phyloP scores from a whole-genome alignment of 2,797 vertebrate genomes.

The Limnodromus scolopaceus region DNA sequence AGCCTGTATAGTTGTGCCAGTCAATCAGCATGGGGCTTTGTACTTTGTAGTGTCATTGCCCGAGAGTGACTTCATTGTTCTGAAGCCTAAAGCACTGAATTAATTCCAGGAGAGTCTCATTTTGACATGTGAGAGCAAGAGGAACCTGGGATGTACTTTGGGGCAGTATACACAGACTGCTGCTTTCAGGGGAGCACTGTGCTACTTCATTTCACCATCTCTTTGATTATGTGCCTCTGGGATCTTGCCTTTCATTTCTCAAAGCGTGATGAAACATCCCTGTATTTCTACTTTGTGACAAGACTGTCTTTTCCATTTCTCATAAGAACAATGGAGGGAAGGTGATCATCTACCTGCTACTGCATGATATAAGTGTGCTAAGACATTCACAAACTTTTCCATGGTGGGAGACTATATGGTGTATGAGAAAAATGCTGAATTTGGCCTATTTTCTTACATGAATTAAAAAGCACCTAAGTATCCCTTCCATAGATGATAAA shows the following conservation, averaged over 20 bases:
- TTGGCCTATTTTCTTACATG: not conserved
- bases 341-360: not conserved
- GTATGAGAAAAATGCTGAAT: not conserved
- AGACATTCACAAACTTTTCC: not conserved
- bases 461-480: not conserved
- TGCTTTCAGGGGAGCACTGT: not conserved
- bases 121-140: not conserved
- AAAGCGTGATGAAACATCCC: not conserved
- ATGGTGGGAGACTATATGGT: not conserved
- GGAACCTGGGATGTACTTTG: not conserved
- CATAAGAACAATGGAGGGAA: not conserved
- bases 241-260: not conserved
- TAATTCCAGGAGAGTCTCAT: not conserved
- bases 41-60: not conserved
- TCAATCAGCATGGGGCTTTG: not conserved
- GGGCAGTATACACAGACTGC: not conserved
- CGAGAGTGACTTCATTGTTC: not conserved
- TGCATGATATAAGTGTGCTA: not conserved
- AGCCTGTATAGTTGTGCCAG: fast-evolving
- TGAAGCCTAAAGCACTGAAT: not conserved
- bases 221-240: not conserved
- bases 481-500: not conserved
- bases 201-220: not conserved
- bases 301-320: not conserved
- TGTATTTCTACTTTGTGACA: not conserved